Conservation (phyloP, 1,140 invertebrate genomes). For the Polyergus mexicanus region DNA sequence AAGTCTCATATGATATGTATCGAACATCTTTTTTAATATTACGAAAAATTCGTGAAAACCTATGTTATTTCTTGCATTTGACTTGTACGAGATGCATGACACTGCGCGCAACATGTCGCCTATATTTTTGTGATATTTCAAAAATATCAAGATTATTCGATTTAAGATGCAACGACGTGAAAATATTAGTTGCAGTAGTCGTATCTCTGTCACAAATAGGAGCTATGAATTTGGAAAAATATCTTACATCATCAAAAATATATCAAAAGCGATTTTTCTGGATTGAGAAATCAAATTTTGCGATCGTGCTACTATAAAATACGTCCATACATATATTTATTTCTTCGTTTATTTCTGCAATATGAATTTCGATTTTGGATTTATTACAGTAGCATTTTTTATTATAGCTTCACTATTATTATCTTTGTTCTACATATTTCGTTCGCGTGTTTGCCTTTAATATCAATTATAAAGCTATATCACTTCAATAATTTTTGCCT, state of each 20-base stretch:
- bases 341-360: background rate
- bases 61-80: constrained; percentile 1
- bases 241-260: background rate
- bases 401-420: background rate
- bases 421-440: background rate
- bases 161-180: background rate
- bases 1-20: background rate
- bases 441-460: too few species aligned
- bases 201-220: background rate
- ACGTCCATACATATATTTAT: background rate
- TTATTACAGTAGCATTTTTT: background rate
- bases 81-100: constrained; percentile 15
- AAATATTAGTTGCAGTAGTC: background rate
- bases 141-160: background rate
- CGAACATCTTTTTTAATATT: constrained; percentile 4
- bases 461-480: background rate
- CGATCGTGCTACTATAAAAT: background rate
- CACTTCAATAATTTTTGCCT: background rate
- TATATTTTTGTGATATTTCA: background rate
- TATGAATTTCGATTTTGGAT: background rate
- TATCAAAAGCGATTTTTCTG: background rate
- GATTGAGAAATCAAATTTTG: background rate
- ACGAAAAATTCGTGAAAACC: background rate
- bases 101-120: background rate
- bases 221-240: background rate